These are phyloP conservation scores for Sardina pilchardus DNA, from an alignment of 2,113 vertebrate species.

Conservation along the genomic window DNA sequence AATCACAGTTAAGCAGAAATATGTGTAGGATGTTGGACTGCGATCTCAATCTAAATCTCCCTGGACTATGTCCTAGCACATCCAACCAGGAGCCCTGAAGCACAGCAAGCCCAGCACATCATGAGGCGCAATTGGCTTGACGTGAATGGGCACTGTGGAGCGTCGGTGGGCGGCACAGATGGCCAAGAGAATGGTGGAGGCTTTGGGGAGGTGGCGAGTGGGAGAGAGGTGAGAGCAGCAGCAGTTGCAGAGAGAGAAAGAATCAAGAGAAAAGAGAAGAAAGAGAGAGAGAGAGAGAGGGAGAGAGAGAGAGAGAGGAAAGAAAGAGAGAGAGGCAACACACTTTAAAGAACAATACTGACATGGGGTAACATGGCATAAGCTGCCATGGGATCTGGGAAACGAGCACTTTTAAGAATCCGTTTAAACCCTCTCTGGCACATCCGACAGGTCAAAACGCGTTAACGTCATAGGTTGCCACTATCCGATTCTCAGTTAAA, in stretches of 20 bases:
- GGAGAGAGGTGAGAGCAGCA: constrained; percentile 23
- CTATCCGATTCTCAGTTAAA: not conserved
- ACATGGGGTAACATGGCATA: not conserved
- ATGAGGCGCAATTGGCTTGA: not conserved
- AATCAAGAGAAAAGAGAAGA: not conserved
- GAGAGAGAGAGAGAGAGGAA: not conserved
- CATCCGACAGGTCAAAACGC: not conserved
- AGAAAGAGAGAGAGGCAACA: not conserved
- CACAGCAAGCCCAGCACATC: not conserved
- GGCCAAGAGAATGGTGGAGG: not conserved
- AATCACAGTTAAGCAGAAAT: not conserved
- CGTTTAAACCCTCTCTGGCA: not conserved
- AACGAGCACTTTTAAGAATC: not conserved
- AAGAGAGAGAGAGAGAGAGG: not conserved
- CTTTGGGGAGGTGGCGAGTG: constrained; percentile 26
- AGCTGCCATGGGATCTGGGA: not conserved
- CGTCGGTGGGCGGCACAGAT: not conserved
- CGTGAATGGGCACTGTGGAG: not conserved
- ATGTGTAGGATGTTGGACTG: not conserved
- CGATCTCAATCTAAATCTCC: not conserved
- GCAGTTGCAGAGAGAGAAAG: constrained; percentile 17
- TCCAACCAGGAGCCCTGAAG: not conserved
- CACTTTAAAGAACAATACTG: not conserved
- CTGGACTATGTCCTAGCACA: not conserved
- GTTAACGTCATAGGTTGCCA: not conserved